Conservation (phyloP, 2,113 vertebrate genomes). For the Tragelaphus strepsiceros region DNA sequence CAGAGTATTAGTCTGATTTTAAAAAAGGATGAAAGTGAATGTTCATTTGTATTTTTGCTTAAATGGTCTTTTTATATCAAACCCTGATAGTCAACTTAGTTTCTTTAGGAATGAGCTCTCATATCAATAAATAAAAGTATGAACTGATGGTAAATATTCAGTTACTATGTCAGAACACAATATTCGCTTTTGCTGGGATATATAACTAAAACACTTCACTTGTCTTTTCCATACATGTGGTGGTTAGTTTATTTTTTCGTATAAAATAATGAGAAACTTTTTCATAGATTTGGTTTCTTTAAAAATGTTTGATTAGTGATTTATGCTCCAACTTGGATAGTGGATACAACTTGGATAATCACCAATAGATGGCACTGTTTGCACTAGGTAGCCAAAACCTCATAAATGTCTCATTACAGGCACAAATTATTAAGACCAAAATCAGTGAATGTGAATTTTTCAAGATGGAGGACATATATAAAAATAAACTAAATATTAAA, state of each 20-base stretch:
- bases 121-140: not conserved
- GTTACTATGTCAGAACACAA: not conserved
- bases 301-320: not conserved
- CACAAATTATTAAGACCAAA: constrained; percentile 42
- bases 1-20: not conserved
- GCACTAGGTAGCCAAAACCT: constrained; percentile 52
- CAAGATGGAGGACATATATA: not conserved
- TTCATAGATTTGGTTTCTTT: not conserved
- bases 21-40: not conserved
- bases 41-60: not conserved
- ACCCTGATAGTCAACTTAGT: not conserved
- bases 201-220: not conserved
- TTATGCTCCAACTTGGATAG: not conserved
- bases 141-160: not conserved
- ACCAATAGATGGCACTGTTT: constrained; percentile 71
- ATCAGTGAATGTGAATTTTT: constrained; percentile 10
- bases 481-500: not conserved
- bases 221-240: not conserved
- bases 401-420: not conserved
- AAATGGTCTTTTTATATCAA: not conserved
- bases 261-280: not conserved
- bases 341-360: constrained; percentile 53
- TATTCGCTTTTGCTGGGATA: not conserved
- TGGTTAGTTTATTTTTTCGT: not conserved
- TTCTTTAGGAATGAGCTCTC: not conserved